Evolutionary conservation across 2,113 vertebrate species (phyloP).

Genomic region (Pelobates fuscus): DNA sequence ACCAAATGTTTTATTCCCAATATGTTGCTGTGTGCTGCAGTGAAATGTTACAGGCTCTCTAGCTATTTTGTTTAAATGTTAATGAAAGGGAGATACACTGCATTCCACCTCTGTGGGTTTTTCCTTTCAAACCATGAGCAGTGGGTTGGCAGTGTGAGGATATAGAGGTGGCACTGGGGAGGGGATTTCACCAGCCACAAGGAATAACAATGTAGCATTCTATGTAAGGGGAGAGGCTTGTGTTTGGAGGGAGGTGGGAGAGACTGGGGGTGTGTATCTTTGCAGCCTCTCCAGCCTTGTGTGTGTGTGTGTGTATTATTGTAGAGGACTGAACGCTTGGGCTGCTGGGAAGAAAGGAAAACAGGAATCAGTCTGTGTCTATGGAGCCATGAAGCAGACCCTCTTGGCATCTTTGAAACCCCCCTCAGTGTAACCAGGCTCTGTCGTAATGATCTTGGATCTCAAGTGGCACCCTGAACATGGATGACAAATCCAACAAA

Average conservation of each 20-base stretch:
- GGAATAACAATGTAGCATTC: neutral
- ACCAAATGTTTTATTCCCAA: too few relatives aligned
- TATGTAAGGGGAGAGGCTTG: neutral
- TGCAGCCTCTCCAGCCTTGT: constrained; percentile 42
- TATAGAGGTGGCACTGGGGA: neutral
- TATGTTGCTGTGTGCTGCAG: too few relatives aligned
- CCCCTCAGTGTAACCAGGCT: constrained; percentile 10
- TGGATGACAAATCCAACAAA: constrained; percentile 90
- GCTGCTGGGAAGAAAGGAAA: constrained; percentile 63
- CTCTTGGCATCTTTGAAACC: constrained; percentile 38
- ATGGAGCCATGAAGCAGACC: constrained; percentile 59
- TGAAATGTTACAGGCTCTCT: too few relatives aligned
- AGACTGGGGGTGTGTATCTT: constrained; percentile 46
- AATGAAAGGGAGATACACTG: too few relatives aligned
- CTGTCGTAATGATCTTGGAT: constrained; percentile 66
- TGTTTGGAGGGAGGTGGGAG: neutral
- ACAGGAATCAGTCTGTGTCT: constrained; percentile 47
- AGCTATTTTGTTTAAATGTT: too few relatives aligned
- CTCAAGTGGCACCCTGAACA: constrained; percentile 67
- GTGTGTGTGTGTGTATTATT: constrained; percentile 49
- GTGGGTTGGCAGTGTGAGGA: neutral
- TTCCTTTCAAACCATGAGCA: too few relatives aligned
- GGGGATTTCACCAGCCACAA: neutral
- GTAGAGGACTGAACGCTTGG: constrained; percentile 58
- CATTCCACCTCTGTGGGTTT: too few relatives aligned